phyloP scores from a whole-genome alignment of 2,888 invertebrate genomes.

The Dryobotodes eremita region DNA sequence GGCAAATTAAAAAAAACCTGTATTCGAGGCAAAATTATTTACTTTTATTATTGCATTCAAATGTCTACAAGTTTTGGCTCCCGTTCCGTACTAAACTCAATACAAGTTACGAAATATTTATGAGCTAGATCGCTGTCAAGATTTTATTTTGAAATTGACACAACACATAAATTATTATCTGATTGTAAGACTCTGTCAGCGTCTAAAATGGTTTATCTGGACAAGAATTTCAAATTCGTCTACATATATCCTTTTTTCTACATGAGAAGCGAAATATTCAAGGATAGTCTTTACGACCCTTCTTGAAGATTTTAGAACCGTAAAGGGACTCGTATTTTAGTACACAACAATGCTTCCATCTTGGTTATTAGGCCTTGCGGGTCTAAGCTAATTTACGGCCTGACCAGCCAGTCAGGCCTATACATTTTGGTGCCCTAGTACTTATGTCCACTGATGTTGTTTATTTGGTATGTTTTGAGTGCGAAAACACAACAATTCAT shows the following conservation, averaged over 20 bases:
- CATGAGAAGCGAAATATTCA: constrained; percentile 49
- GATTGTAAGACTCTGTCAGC: background rate
- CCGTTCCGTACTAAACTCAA: background rate
- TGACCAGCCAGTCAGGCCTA: constrained; percentile 42
- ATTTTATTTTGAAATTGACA: background rate
- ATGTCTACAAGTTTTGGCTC: background rate
- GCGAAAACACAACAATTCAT: constrained; percentile 57
- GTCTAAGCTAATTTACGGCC: constrained; percentile 44
- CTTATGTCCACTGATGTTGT: constrained; percentile 52
- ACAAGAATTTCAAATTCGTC: background rate
- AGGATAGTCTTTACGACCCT: constrained; percentile 46
- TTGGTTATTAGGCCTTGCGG: constrained; percentile 49
- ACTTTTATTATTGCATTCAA: no score
- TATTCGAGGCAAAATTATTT: background rate
- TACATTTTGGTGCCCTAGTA: constrained; percentile 57
- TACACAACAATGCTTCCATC: constrained; percentile 49
- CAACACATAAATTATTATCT: background rate
- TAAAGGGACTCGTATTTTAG: constrained; percentile 54
- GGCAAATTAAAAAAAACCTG: background rate
- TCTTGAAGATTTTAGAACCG: constrained; percentile 58
- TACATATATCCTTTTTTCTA: constrained; percentile 20
- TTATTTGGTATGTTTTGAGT: constrained; percentile 53
- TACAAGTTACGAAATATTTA: background rate
- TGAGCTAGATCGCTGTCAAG: background rate
- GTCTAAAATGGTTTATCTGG: background rate